phyloP scores from a whole-genome alignment of 64 coral and sea anemone species.

The Montipora cactus region DNA sequence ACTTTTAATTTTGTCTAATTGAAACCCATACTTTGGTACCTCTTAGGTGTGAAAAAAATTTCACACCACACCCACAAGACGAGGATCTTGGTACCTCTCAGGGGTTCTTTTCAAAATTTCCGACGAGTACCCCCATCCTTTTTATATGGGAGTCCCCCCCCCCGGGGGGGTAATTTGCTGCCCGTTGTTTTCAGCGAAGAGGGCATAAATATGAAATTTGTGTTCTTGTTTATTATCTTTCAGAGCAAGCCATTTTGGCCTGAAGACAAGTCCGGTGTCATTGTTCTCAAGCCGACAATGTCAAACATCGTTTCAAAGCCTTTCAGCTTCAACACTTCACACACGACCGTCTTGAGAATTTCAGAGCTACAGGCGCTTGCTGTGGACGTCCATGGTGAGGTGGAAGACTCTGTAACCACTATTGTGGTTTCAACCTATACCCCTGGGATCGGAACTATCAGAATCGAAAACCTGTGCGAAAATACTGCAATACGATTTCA shows the following conservation, averaged over 20 bases:
- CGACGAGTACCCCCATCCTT: too few species aligned
- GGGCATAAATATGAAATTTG: too few species aligned
- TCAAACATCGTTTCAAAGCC: constrained; percentile 79
- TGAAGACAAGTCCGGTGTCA: constrained; percentile 51
- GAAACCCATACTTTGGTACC: too few species aligned
- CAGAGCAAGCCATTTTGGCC: constrained; percentile 96
- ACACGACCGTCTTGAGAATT: constrained; percentile 89
- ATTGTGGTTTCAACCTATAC: constrained; percentile 85
- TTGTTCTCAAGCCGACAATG: constrained; percentile 84
- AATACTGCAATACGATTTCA: constrained; percentile 76
- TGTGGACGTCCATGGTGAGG: constrained; percentile 85
- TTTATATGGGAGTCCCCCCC: too few species aligned
- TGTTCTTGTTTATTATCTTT: not conserved
- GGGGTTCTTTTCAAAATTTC: too few species aligned
- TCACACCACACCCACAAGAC: too few species aligned
- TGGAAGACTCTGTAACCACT: constrained; percentile 83
- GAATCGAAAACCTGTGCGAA: constrained; percentile 93
- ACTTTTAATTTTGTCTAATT: too few species aligned
- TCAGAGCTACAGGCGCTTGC: constrained; percentile 65
- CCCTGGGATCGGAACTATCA: constrained; percentile 76
- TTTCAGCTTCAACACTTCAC: constrained; percentile 59
- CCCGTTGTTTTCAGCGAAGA: too few species aligned
- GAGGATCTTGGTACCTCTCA: too few species aligned
- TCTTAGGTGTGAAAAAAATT: too few species aligned
- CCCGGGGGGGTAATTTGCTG: too few species aligned